These are phyloP conservation scores for Margaritifera margaritifera DNA, from an alignment of 2,888 invertebrate genomes.

Conservation along the genomic window DNA sequence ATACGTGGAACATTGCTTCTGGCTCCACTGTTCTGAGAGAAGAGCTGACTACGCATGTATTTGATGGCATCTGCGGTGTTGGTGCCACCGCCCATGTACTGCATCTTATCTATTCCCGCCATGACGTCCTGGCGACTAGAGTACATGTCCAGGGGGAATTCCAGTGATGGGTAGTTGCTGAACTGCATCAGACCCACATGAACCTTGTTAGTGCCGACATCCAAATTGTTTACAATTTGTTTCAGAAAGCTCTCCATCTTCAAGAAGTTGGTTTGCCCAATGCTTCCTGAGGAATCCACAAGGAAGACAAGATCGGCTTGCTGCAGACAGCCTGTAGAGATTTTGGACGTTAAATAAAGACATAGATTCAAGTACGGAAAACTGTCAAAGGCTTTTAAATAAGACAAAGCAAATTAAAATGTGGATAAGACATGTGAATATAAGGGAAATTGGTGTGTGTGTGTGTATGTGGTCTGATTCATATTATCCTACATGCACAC, in stretches of 20 bases:
- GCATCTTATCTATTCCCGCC: conserved; percentile 51
- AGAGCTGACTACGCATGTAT: conserved; percentile 47
- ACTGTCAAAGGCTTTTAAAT: too few species aligned
- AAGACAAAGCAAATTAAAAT: too few species aligned
- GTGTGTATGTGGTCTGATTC: too few species aligned
- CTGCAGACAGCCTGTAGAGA: conserved; percentile 41
- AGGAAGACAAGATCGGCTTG: conserved; percentile 56
- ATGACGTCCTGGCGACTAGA: conserved; percentile 39
- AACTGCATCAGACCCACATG: conserved; percentile 57
- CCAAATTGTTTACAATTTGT: conserved; percentile 41
- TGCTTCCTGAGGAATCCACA: conserved; percentile 55
- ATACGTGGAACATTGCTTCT: conserved; percentile 55
- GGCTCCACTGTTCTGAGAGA: conserved; percentile 42
- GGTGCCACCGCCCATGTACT: conserved; percentile 62
- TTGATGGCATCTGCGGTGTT: conserved; percentile 63
- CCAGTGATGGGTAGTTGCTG: conserved; percentile 53
- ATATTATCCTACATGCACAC: too few species aligned
- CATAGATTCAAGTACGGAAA: too few species aligned
- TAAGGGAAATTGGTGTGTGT: too few species aligned
- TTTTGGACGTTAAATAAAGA: background rate
- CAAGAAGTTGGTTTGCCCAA: conserved; percentile 50
- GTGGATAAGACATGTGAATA: too few species aligned
- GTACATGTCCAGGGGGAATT: conserved; percentile 56
- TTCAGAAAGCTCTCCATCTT: conserved; percentile 57
- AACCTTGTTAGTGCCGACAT: conserved; percentile 48